Percentiles rank a stretch among this genome's conserved stretches.
These are phyloP conservation scores for Sebastes alutus DNA, from an alignment of 2,797 vertebrate species.

Conservation along the genomic window DNA sequence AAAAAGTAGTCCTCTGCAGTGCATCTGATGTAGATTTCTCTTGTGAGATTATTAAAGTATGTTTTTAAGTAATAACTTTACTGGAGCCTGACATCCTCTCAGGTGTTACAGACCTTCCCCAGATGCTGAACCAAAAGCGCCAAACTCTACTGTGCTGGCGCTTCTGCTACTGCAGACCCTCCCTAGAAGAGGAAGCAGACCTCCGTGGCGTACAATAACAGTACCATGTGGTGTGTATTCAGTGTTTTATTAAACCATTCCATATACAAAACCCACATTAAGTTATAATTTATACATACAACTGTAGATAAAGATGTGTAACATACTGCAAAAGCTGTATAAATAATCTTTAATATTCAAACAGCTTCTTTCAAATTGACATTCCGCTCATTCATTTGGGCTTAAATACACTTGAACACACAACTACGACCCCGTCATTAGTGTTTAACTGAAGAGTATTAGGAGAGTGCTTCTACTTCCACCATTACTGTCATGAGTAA, in stretches of 20 bases:
- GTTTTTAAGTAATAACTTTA: not conserved
- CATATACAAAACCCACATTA: conserved; percentile 75
- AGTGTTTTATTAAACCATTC: conserved; percentile 77
- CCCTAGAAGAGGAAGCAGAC: not conserved
- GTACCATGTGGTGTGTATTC: not conserved
- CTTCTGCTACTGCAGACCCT: not conserved
- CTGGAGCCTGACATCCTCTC: not conserved
- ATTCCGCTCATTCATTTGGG: conserved; percentile 32
- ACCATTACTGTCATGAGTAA: not conserved
- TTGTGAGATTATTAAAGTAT: not conserved
- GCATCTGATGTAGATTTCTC: not conserved
- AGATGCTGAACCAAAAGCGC: no score
- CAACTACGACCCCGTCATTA: not conserved
- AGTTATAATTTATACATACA: conserved; percentile 66
- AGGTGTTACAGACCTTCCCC: not conserved
- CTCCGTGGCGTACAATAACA: not conserved
- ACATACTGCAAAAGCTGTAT: conserved; percentile 61
- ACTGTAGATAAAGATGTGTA: conserved; percentile 54
- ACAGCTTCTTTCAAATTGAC: conserved; percentile 45
- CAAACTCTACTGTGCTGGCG: not conserved
- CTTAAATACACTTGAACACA: conserved; percentile 8
- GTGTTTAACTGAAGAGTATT: conserved; percentile 15
- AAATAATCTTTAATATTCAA: conserved; percentile 68
- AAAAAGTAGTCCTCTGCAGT: not conserved
- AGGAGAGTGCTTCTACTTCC: not conserved